These are phyloP conservation scores for Pogona vitticeps DNA, from an alignment of 2,113 vertebrate species.

Conservation along the genomic window DNA sequence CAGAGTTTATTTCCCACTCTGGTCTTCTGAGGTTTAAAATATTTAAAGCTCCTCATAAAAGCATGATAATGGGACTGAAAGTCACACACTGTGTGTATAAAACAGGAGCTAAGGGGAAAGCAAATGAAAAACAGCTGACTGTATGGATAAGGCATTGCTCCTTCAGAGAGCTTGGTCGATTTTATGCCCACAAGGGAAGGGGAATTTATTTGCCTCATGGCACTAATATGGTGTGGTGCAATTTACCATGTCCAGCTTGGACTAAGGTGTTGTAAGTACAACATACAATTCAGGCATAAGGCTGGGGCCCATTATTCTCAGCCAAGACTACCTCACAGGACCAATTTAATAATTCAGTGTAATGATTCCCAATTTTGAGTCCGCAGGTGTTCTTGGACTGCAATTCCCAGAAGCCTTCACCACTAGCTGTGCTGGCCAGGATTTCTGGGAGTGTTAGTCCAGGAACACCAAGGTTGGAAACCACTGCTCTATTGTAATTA, in stretches of 20 bases:
- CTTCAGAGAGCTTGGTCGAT: neutral
- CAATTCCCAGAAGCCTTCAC: too few species aligned
- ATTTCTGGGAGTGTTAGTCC: too few species aligned
- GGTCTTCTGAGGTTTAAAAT: slow-evolving; percentile 33
- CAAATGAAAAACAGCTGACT: slow-evolving; percentile 22
- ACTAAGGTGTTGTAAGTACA: neutral
- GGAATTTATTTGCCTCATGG: neutral
- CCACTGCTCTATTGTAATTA: too few species aligned
- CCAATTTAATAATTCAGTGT: too few species aligned
- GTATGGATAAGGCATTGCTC: neutral
- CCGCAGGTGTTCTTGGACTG: too few species aligned
- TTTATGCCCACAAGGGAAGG: neutral
- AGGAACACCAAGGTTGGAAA: too few species aligned
- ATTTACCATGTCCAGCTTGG: neutral
- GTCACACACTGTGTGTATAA: slow-evolving; percentile 14
- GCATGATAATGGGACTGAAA: slow-evolving; percentile 31
- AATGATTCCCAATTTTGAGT: too few species aligned
- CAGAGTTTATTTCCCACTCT: neutral
- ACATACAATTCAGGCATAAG: neutral
- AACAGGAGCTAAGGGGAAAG: slow-evolving; percentile 16
- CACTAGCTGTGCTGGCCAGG: too few species aligned
- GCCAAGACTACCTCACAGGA: neutral
- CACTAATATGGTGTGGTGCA: neutral
- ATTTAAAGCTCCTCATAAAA: slow-evolving; percentile 25
- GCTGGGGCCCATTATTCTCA: neutral